phyloP scores from a whole-genome alignment of 1,140 invertebrate species.

The Contarinia nasturtii region DNA sequence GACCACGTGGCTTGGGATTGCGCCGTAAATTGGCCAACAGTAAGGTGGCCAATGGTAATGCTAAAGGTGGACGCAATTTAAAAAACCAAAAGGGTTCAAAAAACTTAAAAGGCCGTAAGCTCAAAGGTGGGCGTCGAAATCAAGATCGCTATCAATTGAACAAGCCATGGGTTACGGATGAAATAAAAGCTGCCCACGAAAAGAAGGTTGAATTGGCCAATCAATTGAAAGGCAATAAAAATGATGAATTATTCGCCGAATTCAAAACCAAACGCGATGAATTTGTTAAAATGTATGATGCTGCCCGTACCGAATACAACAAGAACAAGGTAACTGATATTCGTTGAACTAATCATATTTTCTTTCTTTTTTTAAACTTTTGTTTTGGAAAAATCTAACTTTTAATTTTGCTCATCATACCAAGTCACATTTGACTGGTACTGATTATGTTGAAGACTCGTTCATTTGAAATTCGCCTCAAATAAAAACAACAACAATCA shows the following conservation, averaged over 20 bases:
- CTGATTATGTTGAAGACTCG: too few species aligned
- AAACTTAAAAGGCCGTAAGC: neutral
- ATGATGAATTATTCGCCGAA: slow-evolving; percentile 21
- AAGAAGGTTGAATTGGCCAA: slow-evolving; percentile 20
- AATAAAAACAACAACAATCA: too few species aligned
- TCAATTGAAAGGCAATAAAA: slow-evolving; percentile 21
- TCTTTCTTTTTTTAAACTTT: too few species aligned
- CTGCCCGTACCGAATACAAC: slow-evolving; percentile 14
- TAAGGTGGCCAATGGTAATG: too few species aligned
- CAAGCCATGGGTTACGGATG: slow-evolving; percentile 21
- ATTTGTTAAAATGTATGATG: slow-evolving; percentile 19
- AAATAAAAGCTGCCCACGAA: slow-evolving; percentile 15
- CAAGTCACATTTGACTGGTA: too few species aligned
- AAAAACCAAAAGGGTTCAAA: neutral
- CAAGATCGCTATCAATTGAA: slow-evolving; percentile 10
- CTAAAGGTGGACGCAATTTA: neutral
- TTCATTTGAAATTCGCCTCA: too few species aligned
- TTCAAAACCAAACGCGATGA: slow-evolving; percentile 22
- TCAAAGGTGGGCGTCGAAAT: neutral
- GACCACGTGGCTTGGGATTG: too few species aligned
- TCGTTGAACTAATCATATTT: too few species aligned
- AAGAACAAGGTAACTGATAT: slow-evolving; percentile 5
- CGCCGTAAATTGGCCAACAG: too few species aligned
- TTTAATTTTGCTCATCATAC: too few species aligned
- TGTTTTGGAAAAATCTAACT: too few species aligned